These are phyloP conservation scores for Bombyx mandarina DNA, from an alignment of 1,140 invertebrate genomes.

Conservation along the genomic window DNA sequence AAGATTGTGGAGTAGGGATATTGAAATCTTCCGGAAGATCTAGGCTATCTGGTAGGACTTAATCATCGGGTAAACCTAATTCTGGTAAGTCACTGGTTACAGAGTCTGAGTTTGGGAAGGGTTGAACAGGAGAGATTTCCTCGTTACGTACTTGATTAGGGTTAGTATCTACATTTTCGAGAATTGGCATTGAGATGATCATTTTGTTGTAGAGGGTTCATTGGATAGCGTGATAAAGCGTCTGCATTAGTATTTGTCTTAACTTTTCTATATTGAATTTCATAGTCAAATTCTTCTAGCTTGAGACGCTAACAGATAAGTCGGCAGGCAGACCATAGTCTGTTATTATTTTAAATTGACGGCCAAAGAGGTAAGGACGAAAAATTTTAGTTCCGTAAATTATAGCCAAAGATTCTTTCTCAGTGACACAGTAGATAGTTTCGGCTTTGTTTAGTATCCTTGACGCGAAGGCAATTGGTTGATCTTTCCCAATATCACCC, in stretches of 20 bases:
- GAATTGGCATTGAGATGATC: too few species aligned
- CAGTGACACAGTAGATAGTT: conserved; percentile 16
- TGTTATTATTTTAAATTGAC: conserved; percentile 61
- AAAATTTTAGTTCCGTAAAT: conserved; percentile 63
- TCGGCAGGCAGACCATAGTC: conserved; percentile 55
- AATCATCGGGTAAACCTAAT: background rate
- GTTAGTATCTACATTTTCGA: too few species aligned
- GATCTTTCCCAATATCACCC: conserved; percentile 21
- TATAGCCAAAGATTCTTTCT: conserved; percentile 25
- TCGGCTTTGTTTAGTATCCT: conserved; percentile 22
- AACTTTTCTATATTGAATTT: conserved; percentile 29
- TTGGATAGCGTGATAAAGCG: background rate
- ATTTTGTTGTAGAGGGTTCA: background rate
- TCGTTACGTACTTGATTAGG: too few species aligned
- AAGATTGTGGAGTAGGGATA: too few species aligned
- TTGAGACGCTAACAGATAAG: conserved; percentile 34
- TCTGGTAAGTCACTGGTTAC: background rate
- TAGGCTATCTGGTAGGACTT: too few species aligned
- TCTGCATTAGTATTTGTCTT: background rate
- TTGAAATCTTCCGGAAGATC: too few species aligned
- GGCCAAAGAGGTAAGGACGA: conserved; percentile 60
- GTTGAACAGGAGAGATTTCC: too few species aligned
- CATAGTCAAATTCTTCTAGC: conserved; percentile 40
- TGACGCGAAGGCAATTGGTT: conserved; percentile 32
- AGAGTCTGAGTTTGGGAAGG: background rate